Base-by-base conservation (phyloP, 2,113 vertebrate genomes). In the Tyto alba region DNA sequence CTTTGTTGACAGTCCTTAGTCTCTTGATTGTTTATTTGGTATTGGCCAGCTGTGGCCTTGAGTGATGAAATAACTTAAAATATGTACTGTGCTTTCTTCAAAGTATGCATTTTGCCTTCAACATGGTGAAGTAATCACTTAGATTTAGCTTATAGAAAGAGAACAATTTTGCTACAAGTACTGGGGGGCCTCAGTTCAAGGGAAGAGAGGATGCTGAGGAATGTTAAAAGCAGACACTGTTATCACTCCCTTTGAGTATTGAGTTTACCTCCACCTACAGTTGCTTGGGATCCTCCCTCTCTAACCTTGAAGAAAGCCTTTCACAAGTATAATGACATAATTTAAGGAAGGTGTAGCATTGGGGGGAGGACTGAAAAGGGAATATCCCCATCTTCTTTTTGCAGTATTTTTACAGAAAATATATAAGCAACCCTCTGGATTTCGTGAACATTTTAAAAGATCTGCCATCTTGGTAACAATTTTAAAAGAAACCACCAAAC, bases 11-110 rank as follows among this genome's bases (percentile, higher is more conserved):
- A 92, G 67, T 95, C 73, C 80, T 90, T 85, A 89, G 96, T 64
- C 74, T 84, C 94, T 71, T 95, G 94, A 96, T 96, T 93, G 90
- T 89, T 89, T 97, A 90, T 90, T 97, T 94, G 91, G 93, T 92
- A 96, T 85, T 96, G 89, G 62, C 91, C 96, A 96, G 93, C 96
- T 98, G 96, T 96, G 89, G 75, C 60, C 71, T 90, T 79, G 80
- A 97, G 95, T 97, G 96, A 96, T 96, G 97, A 97, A 97, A 97
- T 89, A 94, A 86, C 78, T 95, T 97, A 96, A 98, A 97, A 96
- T 96, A 97, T 64, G 95, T 95, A 93, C 91, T 94, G 85, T 93
- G 85, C 82, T 91, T 97, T 96, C 95, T 96, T 93, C 89, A 96
- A 95, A 96, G 72, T 85, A 85, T 80, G 82, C 50, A 85, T 90